Base-by-base conservation (phyloP, 2,888 invertebrate species). In the Ariolimax columbianus region DNA sequence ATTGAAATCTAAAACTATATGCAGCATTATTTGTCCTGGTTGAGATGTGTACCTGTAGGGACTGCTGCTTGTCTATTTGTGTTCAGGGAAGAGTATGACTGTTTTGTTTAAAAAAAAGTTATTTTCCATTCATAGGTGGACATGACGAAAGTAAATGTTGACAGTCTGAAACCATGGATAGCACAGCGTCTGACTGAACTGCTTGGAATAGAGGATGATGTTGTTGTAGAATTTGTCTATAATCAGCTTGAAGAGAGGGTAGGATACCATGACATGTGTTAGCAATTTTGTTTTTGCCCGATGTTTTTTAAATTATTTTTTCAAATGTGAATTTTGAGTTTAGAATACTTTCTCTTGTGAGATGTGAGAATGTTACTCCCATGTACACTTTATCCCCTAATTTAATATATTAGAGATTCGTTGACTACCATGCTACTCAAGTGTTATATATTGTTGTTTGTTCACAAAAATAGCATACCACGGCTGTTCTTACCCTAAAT, bases 131-230 rank as follows among this genome's bases (percentile, higher is more conserved):
- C 92, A 51, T 91, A 97, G 98, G 97, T 99, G 94, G 99, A 99
- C 94, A 98, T 99, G 98, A 96, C 97, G 82, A 99, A 99, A 95
- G 98, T 99, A 86, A 99, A 99, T 94, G 95, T 99, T 92, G 99
- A 99, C 93, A 97, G 98, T 73, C 96, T 99, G 92, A 98, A 99
- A 93, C 99, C 99, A 89, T 99, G 99, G 99, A 99, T 99, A 93
- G 97, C 98, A 47, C 97, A 97, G 94, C 97, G 98, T 95, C 97
- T 99, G 86, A 99, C 98, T 3, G 98, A 99, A 93, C 96, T 99
- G 86, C 96, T 99, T 83, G 98, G 98, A 91, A 97, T 99, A 95
- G 99, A 99, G 95, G 99, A 99, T 94, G 99, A 99, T 95, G 99
- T 99, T 68, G 97, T 99, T 89, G 97, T 98, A 89, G 99, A 99